Percentiles rank a stretch among this genome's conserved stretches.
Evolutionary conservation across 64 coral and sea anemone species (phyloP).

Genomic region (Pocillopora damicornis): DNA sequence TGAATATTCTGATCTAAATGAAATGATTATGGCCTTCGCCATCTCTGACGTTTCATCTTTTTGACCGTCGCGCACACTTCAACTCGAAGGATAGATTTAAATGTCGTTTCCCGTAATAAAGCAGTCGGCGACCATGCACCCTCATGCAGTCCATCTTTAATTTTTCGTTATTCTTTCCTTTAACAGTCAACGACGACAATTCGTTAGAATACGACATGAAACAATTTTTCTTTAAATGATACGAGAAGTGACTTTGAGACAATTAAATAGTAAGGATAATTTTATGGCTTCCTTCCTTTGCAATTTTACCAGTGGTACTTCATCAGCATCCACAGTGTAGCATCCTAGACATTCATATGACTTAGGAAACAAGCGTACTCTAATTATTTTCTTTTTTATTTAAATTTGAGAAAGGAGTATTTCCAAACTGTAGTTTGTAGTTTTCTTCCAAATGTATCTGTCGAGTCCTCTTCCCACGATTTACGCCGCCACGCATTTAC

Average conservation of each 20-base stretch:
- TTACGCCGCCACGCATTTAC: neutral
- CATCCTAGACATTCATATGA: constrained; percentile 12
- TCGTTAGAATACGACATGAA: neutral
- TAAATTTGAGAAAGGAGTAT: neutral
- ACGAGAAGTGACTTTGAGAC: constrained; percentile 3
- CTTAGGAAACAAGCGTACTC: neutral
- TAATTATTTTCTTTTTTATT: neutral
- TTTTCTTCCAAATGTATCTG: neutral
- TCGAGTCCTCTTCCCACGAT: neutral
- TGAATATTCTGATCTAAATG: neutral
- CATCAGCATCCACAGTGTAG: neutral
- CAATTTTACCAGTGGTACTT: neutral
- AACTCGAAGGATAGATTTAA: too few relatives aligned
- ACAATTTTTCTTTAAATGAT: neutral
- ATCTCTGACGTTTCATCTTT: neutral
- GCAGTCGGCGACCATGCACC: too few relatives aligned
- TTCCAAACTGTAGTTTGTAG: neutral
- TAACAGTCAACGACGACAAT: neutral
- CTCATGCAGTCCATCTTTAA: too few relatives aligned
- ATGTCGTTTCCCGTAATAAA: too few relatives aligned
- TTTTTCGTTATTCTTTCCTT: neutral
- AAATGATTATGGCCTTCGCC: constrained; percentile 1
- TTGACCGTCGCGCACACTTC: neutral
- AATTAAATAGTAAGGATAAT: neutral
- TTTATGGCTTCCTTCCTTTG: neutral